phyloP scores from a whole-genome alignment of 2,888 invertebrate genomes.

The Lasius fuliginosus region DNA sequence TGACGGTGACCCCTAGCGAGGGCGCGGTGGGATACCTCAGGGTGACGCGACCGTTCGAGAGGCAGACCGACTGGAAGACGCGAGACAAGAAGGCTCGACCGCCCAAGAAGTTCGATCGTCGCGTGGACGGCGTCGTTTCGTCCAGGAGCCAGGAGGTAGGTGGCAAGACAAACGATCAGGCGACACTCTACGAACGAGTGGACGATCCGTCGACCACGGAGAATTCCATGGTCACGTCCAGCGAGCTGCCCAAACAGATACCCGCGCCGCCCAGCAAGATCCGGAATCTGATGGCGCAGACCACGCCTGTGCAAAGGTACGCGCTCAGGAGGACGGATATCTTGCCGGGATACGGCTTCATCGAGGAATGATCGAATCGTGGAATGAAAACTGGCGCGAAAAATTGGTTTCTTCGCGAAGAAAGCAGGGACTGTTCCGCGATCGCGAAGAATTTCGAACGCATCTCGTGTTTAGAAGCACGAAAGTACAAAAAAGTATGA shows the following conservation, averaged over 20 bases:
- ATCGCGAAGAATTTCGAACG: background rate
- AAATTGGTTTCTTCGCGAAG: background rate
- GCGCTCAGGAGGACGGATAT: conserved; percentile 77
- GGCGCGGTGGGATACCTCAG: conserved; percentile 68
- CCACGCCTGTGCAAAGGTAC: conserved; percentile 83
- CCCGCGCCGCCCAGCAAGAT: conserved; percentile 84
- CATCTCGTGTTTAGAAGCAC: background rate
- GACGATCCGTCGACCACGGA: conserved; percentile 80
- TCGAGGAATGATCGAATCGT: conserved; percentile 67
- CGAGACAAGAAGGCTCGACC: conserved; percentile 60
- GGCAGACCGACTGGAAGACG: conserved; percentile 65
- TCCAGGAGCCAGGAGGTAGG: conserved; percentile 52
- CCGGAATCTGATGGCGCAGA: conserved; percentile 77
- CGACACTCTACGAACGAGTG: conserved; percentile 36
- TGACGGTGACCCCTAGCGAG: conserved; percentile 65
- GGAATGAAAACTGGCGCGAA: background rate
- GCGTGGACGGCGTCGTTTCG: conserved; percentile 61
- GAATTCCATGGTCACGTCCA: conserved; percentile 83
- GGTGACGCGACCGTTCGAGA: conserved; percentile 69
- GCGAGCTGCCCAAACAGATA: conserved; percentile 86
- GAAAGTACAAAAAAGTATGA: background rate
- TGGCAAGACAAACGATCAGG: conserved; percentile 43
- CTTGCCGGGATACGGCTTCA: conserved; percentile 77
- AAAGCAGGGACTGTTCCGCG: background rate
- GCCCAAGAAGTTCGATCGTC: conserved; percentile 78